These are phyloP conservation scores for Ericerus pela DNA, from an alignment of 1,140 invertebrate species.

Conservation along the genomic window DNA sequence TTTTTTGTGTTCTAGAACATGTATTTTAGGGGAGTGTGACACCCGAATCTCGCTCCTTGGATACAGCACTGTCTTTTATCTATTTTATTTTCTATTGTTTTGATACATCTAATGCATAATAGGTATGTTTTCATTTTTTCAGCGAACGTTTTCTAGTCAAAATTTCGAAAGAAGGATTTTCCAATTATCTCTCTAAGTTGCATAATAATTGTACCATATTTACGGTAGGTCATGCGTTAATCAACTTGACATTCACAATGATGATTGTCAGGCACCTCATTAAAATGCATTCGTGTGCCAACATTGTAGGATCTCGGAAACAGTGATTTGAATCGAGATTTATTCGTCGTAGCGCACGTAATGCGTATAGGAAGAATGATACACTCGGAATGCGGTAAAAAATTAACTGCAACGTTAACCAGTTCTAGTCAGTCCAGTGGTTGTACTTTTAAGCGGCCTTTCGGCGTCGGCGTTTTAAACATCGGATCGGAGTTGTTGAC, in stretches of 20 bases:
- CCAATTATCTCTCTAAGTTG: slow-evolving; percentile 72
- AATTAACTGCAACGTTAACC: slow-evolving; percentile 36
- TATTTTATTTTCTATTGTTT: background rate
- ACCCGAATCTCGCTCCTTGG: background rate
- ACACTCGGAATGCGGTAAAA: slow-evolving; percentile 56
- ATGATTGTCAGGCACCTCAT: background rate
- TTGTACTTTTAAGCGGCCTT: slow-evolving; percentile 49
- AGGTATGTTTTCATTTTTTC: slow-evolving; percentile 23
- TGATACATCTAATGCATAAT: background rate
- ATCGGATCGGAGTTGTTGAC: slow-evolving; percentile 27
- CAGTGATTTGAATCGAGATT: slow-evolving; percentile 60
- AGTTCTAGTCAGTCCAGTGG: slow-evolving; percentile 33
- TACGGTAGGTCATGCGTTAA: slow-evolving; percentile 42
- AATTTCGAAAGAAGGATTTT: slow-evolving; percentile 77
- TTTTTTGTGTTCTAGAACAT: background rate
- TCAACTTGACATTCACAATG: background rate
- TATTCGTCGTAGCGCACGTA: slow-evolving; percentile 75
- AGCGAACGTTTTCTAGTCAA: slow-evolving; percentile 77
- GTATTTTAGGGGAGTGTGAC: background rate
- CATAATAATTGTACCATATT: slow-evolving; percentile 80
- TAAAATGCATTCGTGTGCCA: background rate
- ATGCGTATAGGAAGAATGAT: slow-evolving; percentile 76
- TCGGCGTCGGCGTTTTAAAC: slow-evolving; percentile 63
- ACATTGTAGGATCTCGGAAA: slow-evolving; percentile 59
- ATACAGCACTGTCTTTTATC: background rate